Evolutionary conservation across 2,888 invertebrate genomes (phyloP).

Genomic region (Pilophorus perplexus): DNA sequence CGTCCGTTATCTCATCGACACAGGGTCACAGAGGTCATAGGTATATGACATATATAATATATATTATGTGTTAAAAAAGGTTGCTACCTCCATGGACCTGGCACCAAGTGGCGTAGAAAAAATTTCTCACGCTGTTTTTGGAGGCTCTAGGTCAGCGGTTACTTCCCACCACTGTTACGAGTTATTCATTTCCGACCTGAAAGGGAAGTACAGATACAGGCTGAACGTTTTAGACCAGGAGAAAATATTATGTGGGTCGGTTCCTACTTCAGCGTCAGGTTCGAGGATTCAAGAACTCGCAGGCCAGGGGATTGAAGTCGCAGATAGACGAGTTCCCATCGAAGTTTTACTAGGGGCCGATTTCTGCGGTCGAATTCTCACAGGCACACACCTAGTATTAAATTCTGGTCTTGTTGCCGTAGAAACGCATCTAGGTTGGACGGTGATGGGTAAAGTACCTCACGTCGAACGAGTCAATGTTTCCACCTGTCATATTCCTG

Average conservation of each 20-base stretch:
- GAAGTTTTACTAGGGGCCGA: conserved; percentile 15
- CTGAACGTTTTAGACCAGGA: conserved; percentile 6
- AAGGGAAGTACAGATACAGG: background rate
- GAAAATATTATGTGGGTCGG: conserved; percentile 7
- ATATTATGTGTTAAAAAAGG: background rate
- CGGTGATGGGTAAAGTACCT: conserved; percentile 16
- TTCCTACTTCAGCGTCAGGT: conserved; percentile 2
- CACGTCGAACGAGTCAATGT: background rate
- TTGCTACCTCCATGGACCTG: background rate
- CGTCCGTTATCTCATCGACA: conserved; percentile 14
- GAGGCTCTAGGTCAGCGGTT: background rate
- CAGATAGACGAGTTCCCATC: conserved; percentile 4
- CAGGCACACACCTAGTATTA: background rate
- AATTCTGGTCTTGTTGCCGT: conserved; percentile 6
- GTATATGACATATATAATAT: background rate
- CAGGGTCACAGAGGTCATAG: conserved; percentile 26
- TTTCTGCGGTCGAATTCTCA: conserved; percentile 4
- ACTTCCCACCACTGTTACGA: background rate
- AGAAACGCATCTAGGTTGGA: conserved; percentile 10
- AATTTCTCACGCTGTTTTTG: conserved; percentile 15
- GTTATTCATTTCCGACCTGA: background rate
- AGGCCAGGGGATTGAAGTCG: background rate
- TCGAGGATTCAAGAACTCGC: background rate
- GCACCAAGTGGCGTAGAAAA: background rate
- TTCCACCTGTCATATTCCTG: conserved; percentile 9